Percentiles rank a stretch among this genome's conserved stretches.
Evolutionary conservation across 2,888 invertebrate species (phyloP).

Genomic region (Altica lythri): DNA sequence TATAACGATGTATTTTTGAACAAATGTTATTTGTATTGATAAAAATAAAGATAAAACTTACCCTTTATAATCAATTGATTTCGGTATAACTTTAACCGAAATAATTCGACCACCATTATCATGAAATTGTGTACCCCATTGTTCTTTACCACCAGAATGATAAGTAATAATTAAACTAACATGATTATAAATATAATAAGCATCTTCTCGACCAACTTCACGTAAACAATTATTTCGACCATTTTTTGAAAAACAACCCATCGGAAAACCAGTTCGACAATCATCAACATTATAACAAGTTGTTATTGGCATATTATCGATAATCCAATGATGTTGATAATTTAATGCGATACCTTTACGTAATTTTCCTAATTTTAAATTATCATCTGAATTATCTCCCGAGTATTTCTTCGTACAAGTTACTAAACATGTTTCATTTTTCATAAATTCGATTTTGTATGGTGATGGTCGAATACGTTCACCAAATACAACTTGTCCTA

Average conservation of each 20-base stretch:
- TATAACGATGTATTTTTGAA: neutral
- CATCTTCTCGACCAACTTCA: slow-evolving; percentile 60
- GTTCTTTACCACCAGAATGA: slow-evolving; percentile 85
- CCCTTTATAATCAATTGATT: slow-evolving; percentile 52
- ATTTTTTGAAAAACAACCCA: slow-evolving; percentile 75
- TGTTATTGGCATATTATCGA: slow-evolving; percentile 99
- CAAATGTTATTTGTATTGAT: too few relatives aligned
- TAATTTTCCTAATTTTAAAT: slow-evolving; percentile 72
- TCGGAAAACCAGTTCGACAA: slow-evolving; percentile 93
- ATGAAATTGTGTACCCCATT: slow-evolving; percentile 81
- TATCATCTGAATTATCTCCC: slow-evolving; percentile 64
- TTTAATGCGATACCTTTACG: slow-evolving; percentile 90
- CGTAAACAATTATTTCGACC: slow-evolving; percentile 47
- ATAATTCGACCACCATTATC: slow-evolving; percentile 88
- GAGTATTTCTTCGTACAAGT: slow-evolving; percentile 74
- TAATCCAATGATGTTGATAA: slow-evolving; percentile 98
- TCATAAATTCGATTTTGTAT: slow-evolving; percentile 85
- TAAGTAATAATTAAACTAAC: slow-evolving; percentile 92
- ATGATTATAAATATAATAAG: slow-evolving; percentile 95
- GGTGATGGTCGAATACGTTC: slow-evolving; percentile 95
- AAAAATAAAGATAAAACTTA: too few relatives aligned
- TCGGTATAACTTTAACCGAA: slow-evolving; percentile 68
- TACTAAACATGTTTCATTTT: slow-evolving; percentile 66
- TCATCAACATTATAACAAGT: slow-evolving; percentile 82
- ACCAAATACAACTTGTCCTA: slow-evolving; percentile 99